Evolutionary conservation across 2,888 invertebrate genomes (phyloP).

Genomic region (Melanophora roralis): DNA sequence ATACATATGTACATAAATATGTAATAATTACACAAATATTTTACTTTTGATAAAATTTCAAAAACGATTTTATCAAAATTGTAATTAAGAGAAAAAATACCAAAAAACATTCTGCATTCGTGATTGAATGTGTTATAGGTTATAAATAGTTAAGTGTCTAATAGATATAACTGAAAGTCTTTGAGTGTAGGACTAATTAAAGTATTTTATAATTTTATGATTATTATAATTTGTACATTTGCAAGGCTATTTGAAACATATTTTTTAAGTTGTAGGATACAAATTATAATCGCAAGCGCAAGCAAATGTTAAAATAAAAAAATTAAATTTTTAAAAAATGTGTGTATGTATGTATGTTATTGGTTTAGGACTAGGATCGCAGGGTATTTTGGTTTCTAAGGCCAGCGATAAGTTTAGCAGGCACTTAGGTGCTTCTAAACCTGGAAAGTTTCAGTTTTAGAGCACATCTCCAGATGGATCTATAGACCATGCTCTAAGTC

Average conservation of each 20-base stretch:
- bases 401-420: too few species aligned
- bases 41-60: slow-evolving; percentile 39
- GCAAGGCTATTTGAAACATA: slow-evolving; percentile 24
- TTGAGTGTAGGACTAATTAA: slow-evolving; percentile 20
- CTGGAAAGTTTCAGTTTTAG: too few species aligned
- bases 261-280: slow-evolving; percentile 50
- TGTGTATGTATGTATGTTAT: too few species aligned
- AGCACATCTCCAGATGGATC: too few species aligned
- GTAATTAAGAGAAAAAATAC: not conserved
- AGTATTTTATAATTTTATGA: slow-evolving; percentile 40
- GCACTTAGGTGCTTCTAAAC: too few species aligned
- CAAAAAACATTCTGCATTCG: not conserved
- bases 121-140: not conserved
- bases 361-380: too few species aligned
- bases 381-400: too few species aligned
- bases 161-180: slow-evolving; percentile 27
- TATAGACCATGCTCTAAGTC: too few species aligned
- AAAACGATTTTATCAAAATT: slow-evolving; percentile 33
- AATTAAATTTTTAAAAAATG: too few species aligned
- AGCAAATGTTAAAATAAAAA: slow-evolving; percentile 7
- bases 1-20: too few species aligned
- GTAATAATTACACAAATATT: too few species aligned
- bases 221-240: not conserved
- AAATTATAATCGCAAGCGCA: slow-evolving; percentile 26
- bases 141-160: slow-evolving; percentile 18